phyloP scores from a whole-genome alignment of 2,797 vertebrate genomes.

The Tympanoctomys barrerae region DNA sequence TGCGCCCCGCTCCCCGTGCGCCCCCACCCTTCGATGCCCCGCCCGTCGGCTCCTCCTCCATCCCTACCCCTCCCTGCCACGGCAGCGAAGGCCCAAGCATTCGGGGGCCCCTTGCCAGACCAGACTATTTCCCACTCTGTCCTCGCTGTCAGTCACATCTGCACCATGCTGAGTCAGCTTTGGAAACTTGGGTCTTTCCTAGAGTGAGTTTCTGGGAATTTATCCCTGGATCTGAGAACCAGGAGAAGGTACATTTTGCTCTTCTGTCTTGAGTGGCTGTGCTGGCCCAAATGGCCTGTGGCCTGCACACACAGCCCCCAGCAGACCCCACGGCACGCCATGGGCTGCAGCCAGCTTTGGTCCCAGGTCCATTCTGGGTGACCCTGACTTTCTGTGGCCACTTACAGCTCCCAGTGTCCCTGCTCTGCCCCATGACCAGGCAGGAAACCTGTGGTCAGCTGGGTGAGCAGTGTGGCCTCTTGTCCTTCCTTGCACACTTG shows the following conservation, averaged over 20 bases:
- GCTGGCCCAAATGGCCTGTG: not conserved
- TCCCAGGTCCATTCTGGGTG: not conserved
- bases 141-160: not conserved
- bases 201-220: not conserved
- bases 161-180: not conserved
- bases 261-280: not conserved
- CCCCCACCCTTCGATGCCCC: not conserved
- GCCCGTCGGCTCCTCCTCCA: not conserved
- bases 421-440: not conserved
- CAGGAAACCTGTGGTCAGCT: not conserved
- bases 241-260: not conserved
- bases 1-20: not conserved
- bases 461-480: not conserved
- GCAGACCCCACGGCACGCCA: not conserved
- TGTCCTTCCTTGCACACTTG: not conserved
- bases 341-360: not conserved
- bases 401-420: not conserved
- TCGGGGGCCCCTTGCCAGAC: not conserved
- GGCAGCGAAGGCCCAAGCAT: not conserved
- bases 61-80: not conserved
- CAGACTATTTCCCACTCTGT: not conserved
- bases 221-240: not conserved
- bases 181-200: not conserved
- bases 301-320: rapidly evolving
- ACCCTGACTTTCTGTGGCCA: not conserved